Evolutionary conservation across 1,140 invertebrate genomes (phyloP).

Genomic region (Scaptomyza graminum): DNA sequence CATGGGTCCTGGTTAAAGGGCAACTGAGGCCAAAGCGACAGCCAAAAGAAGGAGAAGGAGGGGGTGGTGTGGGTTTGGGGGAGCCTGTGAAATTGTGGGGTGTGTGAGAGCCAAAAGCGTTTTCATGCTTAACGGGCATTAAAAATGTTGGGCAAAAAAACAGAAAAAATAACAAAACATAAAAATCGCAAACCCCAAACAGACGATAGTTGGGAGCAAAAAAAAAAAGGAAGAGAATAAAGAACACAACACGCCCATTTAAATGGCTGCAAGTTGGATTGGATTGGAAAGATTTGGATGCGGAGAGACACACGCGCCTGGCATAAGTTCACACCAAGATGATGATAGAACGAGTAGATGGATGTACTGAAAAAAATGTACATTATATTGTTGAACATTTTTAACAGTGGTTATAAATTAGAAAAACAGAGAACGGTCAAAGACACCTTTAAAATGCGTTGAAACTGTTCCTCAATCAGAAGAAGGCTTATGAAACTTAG

Average conservation of each 20-base stretch:
- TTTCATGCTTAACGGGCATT: constrained; percentile 81
- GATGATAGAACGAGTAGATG: constrained; percentile 27
- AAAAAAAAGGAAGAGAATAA: background rate
- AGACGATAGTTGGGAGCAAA: constrained; percentile 9
- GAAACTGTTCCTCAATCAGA: too few relatives aligned
- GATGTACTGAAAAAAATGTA: background rate
- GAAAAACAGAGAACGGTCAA: too few relatives aligned
- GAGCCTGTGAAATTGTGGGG: constrained; percentile 12
- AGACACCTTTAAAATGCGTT: too few relatives aligned
- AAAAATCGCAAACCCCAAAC: constrained; percentile 54
- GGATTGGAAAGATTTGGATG: constrained; percentile 2
- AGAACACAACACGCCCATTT: constrained; percentile 14
- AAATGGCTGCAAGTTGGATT: constrained; percentile 40
- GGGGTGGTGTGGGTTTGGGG: background rate
- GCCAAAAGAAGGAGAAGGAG: background rate
- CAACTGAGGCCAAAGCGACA: constrained; percentile 52
- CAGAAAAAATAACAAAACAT: constrained; percentile 43
- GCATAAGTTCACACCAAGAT: constrained; percentile 83
- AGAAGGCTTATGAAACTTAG: too few relatives aligned
- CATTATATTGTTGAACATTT: background rate
- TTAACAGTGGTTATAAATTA: too few relatives aligned
- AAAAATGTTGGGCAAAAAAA: constrained; percentile 75
- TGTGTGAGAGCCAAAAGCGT: constrained; percentile 64
- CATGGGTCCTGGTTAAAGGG: constrained; percentile 61
- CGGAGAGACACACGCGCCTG: constrained; percentile 62